A percentile compares a stretch with the other conserved stretches of the same genome.
phyloP scores from a whole-genome alignment of 23 tunicate genomes.

The Trididemnum miniatum region DNA sequence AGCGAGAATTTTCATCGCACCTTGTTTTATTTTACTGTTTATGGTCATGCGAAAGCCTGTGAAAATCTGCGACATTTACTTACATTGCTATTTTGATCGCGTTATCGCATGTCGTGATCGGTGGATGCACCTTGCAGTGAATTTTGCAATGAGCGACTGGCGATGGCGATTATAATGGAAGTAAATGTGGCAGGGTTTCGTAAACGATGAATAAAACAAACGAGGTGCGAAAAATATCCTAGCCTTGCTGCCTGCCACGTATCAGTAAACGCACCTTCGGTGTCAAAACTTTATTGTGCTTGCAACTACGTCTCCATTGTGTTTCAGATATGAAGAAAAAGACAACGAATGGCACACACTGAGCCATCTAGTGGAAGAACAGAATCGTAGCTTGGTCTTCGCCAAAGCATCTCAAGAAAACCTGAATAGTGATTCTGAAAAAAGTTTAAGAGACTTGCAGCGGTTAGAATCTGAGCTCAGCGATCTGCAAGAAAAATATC shows the following conservation, averaged over 20 bases:
- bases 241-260: not conserved
- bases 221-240: too few relatives aligned
- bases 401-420: slow-evolving; percentile 38
- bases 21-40: too few relatives aligned
- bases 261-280: not conserved
- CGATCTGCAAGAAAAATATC: slow-evolving; percentile 23
- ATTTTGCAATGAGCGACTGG: too few relatives aligned
- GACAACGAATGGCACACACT: slow-evolving; percentile 57
- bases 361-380: slow-evolving; percentile 49
- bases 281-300: not conserved
- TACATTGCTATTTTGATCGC: too few relatives aligned
- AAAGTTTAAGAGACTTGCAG: slow-evolving; percentile 17
- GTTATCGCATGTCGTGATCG: too few relatives aligned
- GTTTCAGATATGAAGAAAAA: slow-evolving; percentile 68
- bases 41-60: too few relatives aligned
- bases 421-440: slow-evolving; percentile 5
- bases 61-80: too few relatives aligned
- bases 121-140: too few relatives aligned
- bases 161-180: too few relatives aligned
- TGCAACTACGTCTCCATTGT: not conserved
- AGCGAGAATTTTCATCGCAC: too few relatives aligned
- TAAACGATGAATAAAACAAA: too few relatives aligned
- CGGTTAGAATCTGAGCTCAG: slow-evolving; percentile 10
- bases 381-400: slow-evolving; percentile 36
- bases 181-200: too few relatives aligned